phyloP scores from a whole-genome alignment of 2,888 invertebrate species.

The Noctua fimbriata region DNA sequence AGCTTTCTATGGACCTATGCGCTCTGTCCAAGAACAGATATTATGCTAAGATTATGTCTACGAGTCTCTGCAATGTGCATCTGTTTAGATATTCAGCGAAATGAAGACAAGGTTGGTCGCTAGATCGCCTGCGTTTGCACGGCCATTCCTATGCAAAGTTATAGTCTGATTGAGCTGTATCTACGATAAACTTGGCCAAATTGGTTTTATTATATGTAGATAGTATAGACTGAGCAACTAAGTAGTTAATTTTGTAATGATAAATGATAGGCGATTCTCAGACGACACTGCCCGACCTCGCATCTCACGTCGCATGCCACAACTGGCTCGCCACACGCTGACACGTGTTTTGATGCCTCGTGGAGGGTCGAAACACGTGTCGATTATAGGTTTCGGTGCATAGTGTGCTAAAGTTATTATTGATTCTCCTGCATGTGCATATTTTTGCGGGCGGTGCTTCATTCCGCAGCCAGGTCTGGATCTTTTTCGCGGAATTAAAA shows the following conservation, averaged over 20 bases:
- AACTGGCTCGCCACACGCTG: too few relatives aligned
- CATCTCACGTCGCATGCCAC: too few relatives aligned
- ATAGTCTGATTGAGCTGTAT: slow-evolving; percentile 22
- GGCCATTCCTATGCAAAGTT: slow-evolving; percentile 28
- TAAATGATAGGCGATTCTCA: background rate
- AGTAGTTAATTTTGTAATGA: background rate
- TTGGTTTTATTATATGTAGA: background rate
- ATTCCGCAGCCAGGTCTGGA: too few relatives aligned
- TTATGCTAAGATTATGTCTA: slow-evolving; percentile 19
- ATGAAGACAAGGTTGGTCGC: slow-evolving; percentile 25
- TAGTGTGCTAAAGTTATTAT: too few relatives aligned
- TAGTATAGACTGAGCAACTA: background rate
- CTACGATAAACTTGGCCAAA: slow-evolving; percentile 10
- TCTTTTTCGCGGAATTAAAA: too few relatives aligned
- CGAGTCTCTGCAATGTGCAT: slow-evolving; percentile 6
- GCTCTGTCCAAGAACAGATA: background rate
- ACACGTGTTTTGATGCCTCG: too few relatives aligned
- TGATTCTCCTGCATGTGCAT: too few relatives aligned
- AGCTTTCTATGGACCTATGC: background rate
- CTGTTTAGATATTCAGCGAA: slow-evolving; percentile 19
- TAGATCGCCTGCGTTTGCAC: slow-evolving; percentile 32
- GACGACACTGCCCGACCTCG: too few relatives aligned
- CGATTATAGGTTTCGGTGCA: too few relatives aligned
- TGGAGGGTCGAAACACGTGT: too few relatives aligned
- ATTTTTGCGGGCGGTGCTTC: too few relatives aligned